A percentile compares a stretch with the other conserved stretches of the same genome.
Conservation (phyloP, 2,888 invertebrate species). For the Bombylius discolor region DNA sequence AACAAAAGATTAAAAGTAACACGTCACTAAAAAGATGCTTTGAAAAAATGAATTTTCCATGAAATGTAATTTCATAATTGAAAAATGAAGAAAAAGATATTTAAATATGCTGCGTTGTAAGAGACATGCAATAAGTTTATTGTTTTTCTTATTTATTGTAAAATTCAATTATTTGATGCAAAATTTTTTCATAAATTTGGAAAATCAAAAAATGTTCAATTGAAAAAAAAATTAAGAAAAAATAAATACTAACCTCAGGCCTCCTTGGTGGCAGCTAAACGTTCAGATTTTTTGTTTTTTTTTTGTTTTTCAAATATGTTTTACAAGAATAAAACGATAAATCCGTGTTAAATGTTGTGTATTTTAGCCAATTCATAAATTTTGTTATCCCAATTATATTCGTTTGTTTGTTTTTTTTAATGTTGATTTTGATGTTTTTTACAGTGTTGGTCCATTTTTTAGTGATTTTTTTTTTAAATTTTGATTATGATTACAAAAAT, state of each 20-base stretch:
- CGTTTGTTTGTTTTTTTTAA: background rate
- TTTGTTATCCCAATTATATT: background rate
- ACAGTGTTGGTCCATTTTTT: background rate
- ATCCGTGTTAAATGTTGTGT: slow-evolving; percentile 10
- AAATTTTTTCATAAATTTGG: no score
- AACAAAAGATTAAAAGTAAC: no score
- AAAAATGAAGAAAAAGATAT: no score
- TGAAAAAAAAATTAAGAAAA: slow-evolving; percentile 1
- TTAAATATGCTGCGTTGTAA: no score
- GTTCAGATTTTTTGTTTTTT: slow-evolving; percentile 4
- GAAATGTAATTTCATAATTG: no score
- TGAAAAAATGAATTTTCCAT: no score
- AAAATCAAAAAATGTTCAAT: no score
- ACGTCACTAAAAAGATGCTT: no score
- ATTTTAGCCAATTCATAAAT: background rate
- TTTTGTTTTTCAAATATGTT: slow-evolving; percentile 1
- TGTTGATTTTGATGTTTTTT: background rate
- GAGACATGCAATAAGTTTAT: no score
- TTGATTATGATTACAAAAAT: background rate
- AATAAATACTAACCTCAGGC: slow-evolving; percentile 66
- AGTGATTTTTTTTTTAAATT: slow-evolving; percentile 4
- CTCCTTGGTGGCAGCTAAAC: slow-evolving; percentile 80
- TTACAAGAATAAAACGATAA: background rate
- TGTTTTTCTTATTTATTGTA: no score
- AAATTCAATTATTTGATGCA: no score